Evolutionary conservation across 2,888 invertebrate species (phyloP), one percentile per base, ranked within the genome.

Genomic region (Diaprepes abbreviatus): DNA sequence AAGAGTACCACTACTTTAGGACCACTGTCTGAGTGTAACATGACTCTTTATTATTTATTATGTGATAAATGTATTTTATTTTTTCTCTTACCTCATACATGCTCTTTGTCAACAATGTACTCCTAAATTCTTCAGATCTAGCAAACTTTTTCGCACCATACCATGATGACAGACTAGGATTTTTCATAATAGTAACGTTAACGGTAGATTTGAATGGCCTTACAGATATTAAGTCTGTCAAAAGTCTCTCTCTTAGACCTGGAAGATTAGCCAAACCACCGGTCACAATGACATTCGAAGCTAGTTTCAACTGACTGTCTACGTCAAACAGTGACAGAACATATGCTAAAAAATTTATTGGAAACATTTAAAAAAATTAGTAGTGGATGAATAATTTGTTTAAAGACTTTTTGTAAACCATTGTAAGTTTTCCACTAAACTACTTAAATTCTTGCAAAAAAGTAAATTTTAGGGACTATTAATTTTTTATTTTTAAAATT

Each of bases 181-280:
- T 89, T 33, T 87, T 85, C 0, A 93, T 89, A 75, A 89, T 87
- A 14, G 86, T 87, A 0, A 95, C 90, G 76, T 88, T 88, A 78
- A 94, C 94, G 0, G 88, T 87, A 0, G 96, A 93, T 80, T 93
- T 89, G 81, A 96, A 97, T 0, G 97, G 97, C 62, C 96, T 87
- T 85, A 96, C 92, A 80, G 93, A 93, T 31, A 91, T 86, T 0
- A 97, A 86, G 80, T 97, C 97, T 66, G 91, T 88, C 73, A 92
- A 88, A 54, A 97, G 80, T 40, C 97, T 87, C 69, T 92, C 90
- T 77, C 91, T 88, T 9, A 81, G 55, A 85, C 92, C 92, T 67
- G 92, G 91, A 67, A 95, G 89, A 74, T 89, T 88, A 0, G 95
- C 92, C 78, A 93, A 89, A n/a, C 96, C 94, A 0, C 97, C 97